Conservation (phyloP, 2,888 invertebrate species). For the Ethmia dodecea region DNA sequence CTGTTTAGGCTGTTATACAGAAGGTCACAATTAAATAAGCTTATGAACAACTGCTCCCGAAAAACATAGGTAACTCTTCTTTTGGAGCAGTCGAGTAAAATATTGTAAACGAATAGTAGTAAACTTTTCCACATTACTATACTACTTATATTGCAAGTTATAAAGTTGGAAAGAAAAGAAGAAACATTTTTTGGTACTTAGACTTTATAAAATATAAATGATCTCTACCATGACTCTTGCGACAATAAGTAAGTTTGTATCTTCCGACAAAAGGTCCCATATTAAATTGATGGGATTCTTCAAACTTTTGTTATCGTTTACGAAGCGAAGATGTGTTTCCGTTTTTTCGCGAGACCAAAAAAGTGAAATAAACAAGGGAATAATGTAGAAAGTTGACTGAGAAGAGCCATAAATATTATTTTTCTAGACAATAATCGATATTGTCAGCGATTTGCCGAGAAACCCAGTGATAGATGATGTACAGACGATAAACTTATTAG, state of each 20-base stretch:
- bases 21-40: no score
- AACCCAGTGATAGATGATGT: conserved; percentile 50
- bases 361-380: conserved; percentile 45
- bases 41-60: no score
- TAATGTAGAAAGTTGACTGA: conserved; percentile 42
- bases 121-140: no score
- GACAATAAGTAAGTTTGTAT: conserved; percentile 2
- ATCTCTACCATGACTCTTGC: not conserved
- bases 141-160: no score
- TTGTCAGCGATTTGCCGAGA: conserved; percentile 55
- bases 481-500: no score
- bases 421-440: conserved; percentile 51
- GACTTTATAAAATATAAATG: no score
- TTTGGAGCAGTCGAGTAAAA: no score
- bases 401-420: conserved; percentile 50
- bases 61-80: no score
- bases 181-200: no score
- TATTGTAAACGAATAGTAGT: no score
- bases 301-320: conserved; percentile 27
- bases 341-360: conserved; percentile 37
- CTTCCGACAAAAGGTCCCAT: conserved; percentile 9
- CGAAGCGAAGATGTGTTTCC: conserved; percentile 36
- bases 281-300: conserved; percentile 17
- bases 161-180: no score
- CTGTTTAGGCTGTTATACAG: no score